Evolutionary conservation across 2,888 invertebrate species (phyloP).

Genomic region (Drosophila infuscata): DNA sequence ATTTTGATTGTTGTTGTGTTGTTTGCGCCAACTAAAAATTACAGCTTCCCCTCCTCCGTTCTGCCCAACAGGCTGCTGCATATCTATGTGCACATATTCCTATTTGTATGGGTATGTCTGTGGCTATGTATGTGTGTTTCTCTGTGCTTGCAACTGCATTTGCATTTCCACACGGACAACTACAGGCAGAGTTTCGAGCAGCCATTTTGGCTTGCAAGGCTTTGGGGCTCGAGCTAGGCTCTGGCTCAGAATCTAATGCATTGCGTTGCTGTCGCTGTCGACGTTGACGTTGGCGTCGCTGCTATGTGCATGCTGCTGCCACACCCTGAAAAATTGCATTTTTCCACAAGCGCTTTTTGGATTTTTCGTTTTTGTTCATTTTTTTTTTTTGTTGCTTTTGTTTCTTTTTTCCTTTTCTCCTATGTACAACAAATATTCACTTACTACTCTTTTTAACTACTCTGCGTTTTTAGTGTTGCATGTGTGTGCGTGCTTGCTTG

Average conservation of each 20-base stretch:
- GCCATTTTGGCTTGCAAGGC: slow-evolving; percentile 53
- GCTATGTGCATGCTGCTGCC: slow-evolving; percentile 67
- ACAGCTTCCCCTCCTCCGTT: slow-evolving; percentile 23
- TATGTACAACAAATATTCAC: slow-evolving; percentile 76
- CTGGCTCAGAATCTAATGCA: slow-evolving; percentile 61
- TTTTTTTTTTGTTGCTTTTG: slow-evolving; percentile 38
- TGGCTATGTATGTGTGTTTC: neutral
- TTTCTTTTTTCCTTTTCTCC: slow-evolving; percentile 44
- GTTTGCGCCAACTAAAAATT: slow-evolving; percentile 75
- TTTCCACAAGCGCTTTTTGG: slow-evolving; percentile 76
- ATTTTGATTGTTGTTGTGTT: slow-evolving; percentile 38
- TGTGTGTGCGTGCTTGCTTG: slow-evolving; percentile 13
- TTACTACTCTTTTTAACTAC: slow-evolving; percentile 65
- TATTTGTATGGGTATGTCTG: neutral
- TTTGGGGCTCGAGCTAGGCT: slow-evolving; percentile 38
- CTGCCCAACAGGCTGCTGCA: slow-evolving; percentile 20
- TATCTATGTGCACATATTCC: slow-evolving; percentile 13
- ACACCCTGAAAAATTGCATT: slow-evolving; percentile 84
- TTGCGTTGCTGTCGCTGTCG: slow-evolving; percentile 24
- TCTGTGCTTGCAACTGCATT: slow-evolving; percentile 49
- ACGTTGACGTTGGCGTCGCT: slow-evolving; percentile 30
- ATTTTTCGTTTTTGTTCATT: slow-evolving; percentile 50
- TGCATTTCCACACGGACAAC: slow-evolving; percentile 46
- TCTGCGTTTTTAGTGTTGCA: slow-evolving; percentile 37
- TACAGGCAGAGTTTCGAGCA: slow-evolving; percentile 37